Conservation (phyloP, 2,113 vertebrate genomes). For the Thymallus thymallus region DNA sequence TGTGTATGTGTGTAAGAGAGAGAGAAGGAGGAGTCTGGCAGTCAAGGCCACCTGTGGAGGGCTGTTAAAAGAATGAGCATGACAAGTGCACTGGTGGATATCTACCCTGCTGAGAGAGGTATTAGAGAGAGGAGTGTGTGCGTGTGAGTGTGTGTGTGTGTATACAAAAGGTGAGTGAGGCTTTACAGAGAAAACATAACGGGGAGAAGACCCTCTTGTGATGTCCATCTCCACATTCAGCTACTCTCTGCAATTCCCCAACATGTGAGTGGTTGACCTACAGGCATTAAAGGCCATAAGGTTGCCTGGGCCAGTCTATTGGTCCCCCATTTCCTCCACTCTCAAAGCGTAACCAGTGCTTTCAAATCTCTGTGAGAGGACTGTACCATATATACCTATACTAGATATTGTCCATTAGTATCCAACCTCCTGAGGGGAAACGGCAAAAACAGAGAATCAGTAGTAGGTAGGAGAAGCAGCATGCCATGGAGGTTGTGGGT, state of each 20-base stretch:
- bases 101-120: no score
- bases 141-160: background rate
- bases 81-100: no score
- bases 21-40: no score
- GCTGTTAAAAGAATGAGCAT: no score
- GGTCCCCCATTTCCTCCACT: background rate
- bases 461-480: slow-evolving; percentile 9
- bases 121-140: background rate
- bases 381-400: background rate
- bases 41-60: no score
- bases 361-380: background rate
- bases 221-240: background rate
- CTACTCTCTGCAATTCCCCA: background rate
- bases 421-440: background rate
- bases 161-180: background rate
- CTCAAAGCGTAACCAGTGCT: background rate
- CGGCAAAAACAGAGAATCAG: background rate
- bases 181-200: background rate
- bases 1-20: no score
- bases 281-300: background rate
- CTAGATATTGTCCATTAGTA: no score
- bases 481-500: slow-evolving; percentile 11
- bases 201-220: background rate
- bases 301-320: background rate
- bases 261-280: background rate